These are phyloP conservation scores for Copidosoma floridanum DNA, from an alignment of 1,140 invertebrate species.

Conservation along the genomic window DNA sequence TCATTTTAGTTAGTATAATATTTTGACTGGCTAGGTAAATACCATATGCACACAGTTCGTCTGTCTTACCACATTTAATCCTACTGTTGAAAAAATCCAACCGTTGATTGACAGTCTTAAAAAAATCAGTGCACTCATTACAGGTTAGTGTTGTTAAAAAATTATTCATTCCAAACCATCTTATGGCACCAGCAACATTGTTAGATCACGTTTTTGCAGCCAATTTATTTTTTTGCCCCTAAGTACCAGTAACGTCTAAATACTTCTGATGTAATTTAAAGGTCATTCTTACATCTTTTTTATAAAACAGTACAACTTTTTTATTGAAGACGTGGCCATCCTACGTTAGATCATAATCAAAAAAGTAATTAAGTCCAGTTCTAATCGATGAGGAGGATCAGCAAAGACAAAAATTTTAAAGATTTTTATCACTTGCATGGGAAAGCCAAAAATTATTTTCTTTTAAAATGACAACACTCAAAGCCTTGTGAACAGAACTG, in stretches of 20 bases:
- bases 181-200: neutral
- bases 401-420: constrained; percentile 31
- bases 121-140: neutral
- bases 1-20: neutral
- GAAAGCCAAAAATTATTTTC: neutral
- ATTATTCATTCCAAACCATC: neutral
- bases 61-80: neutral
- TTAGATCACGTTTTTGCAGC: constrained; percentile 11
- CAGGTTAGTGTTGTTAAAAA: neutral
- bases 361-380: no score
- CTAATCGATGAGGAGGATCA: constrained; percentile 33
- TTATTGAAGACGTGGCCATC: no score
- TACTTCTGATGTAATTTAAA: constrained; percentile 5
- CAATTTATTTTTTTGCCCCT: neutral
- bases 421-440: constrained; percentile 10
- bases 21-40: neutral
- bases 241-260: neutral
- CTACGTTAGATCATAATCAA: constrained; percentile 23
- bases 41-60: neutral
- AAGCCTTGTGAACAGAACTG: constrained; percentile 5
- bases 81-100: constrained; percentile 21
- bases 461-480: constrained; percentile 1
- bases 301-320: neutral
- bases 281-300: neutral
- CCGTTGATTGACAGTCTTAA: constrained; percentile 11